Base-by-base conservation (phyloP, 1,140 invertebrate species). In the Papilio machaon region DNA sequence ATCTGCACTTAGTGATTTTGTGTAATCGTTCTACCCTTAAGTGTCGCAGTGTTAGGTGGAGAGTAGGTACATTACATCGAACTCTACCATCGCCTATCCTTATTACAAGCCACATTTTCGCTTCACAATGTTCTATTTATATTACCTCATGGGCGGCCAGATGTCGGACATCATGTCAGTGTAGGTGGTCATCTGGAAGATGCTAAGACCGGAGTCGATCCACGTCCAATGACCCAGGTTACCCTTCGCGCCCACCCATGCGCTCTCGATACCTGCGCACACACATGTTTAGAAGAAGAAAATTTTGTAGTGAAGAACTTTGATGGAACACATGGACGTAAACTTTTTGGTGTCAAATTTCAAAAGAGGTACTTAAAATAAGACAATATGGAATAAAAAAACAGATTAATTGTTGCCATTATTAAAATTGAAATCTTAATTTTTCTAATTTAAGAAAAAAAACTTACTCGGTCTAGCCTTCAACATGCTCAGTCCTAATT, bases 141-240 rank as follows among this genome's bases (percentile, higher is more conserved):
- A 11, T n/a, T 87, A 92, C 92, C 91, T 91, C 87, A 94, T 88
- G 1, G 91, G 92, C 1, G 92, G 92, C 92, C 92, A 94, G 11
- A 54, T 15, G 9, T 58, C 83, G 0, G 76, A 52, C n/a, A 35
- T 13, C 11, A 75, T 79, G 46, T 90, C 91, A 7, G 19, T 67
- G 30, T 81, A 85, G 0, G 80, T 17, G 0, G 87, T 80, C 0
- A 83, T 75, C 19, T 85, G 85, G 81, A 92, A 92, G 43, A 94
- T 89, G 73, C 84, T 92, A 5, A 85, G 52, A 0, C 91, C 91
- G 3, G 86, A 85, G 54, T 94, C 92, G 1, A 90, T 74, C 92
- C 92, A 94, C 0, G 78, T 84, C 92, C 92, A 94, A 0, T 83
- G 84, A 0, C 92, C 92, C 2, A 92, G 83, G 0, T 81, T 47